Base-by-base conservation (phyloP, 64 coral and sea anemone species). In the Acropora tenuis region DNA sequence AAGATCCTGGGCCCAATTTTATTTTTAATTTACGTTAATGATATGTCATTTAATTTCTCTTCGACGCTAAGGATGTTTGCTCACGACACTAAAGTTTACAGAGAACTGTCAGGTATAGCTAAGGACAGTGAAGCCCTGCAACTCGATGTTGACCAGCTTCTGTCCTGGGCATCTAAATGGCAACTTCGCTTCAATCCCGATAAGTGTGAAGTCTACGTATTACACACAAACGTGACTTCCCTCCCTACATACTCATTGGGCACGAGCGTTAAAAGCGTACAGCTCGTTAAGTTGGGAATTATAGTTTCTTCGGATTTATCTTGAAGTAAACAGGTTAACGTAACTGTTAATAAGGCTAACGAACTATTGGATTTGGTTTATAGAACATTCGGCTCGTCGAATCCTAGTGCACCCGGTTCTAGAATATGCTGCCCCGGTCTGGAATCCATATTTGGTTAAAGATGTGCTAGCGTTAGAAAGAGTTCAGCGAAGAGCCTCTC, bases 401-500 rank as follows among this genome's bases (percentile, higher is more conserved):
- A 53, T 53, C 50, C 50, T 8, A 8, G 50, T 53, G 50, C 50
- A 8, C 50, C 50, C 3, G 50, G 3, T 53, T 53, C 50, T 53
- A 53, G 50, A 53, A 53, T 53, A 53, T 8, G 50, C 50, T 53
- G 50, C 50, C 50, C 50, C 50, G 50, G 50, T 53, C 50, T 53
- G 50, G 50, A 53, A 53, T 53, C 50, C 50, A 53, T 53, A 53
- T 53, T 53, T 53, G 50, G 50, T 53, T 53, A 53, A 53, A 53
- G 50, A 53, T 53, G 66, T 69, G 11, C 66, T 69, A 69, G 66
- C 66, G 12, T 69, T 69, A 69, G 66, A 69, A 69, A 69, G n/a
- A 69, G 66, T 69, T 69, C 66, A 12, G 66, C 66, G 66, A 69
- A 69, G 66, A 12, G 66, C 66, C 66, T 69, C 66, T 69, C 66